Evolutionary conservation across 2,888 invertebrate genomes (phyloP).

Genomic region (Ormyrus labotus): DNA sequence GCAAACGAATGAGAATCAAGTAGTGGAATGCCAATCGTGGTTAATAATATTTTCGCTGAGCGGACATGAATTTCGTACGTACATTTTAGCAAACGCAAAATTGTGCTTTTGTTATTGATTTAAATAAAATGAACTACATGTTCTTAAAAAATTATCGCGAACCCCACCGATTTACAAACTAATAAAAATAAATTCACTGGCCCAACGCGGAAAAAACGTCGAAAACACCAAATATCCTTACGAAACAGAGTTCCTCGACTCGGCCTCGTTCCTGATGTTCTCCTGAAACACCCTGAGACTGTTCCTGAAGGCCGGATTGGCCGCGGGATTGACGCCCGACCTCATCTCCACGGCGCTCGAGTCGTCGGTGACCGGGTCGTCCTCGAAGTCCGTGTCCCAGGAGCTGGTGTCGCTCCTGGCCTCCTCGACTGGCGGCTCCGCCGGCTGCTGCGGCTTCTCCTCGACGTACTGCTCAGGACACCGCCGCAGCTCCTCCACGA

Average conservation of each 20-base stretch:
- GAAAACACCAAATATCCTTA: background rate
- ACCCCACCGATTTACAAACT: too few species aligned
- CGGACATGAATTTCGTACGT: too few species aligned
- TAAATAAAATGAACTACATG: too few species aligned
- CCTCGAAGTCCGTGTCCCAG: slow-evolving; percentile 74
- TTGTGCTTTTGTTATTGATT: too few species aligned
- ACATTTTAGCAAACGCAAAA: too few species aligned
- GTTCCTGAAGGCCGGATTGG: slow-evolving; percentile 60
- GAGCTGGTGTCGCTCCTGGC: slow-evolving; percentile 64
- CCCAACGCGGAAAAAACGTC: background rate
- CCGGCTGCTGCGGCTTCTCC: slow-evolving; percentile 50
- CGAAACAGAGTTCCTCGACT: too few species aligned
- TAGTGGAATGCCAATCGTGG: too few species aligned
- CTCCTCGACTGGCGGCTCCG: background rate
- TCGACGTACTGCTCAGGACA: slow-evolving; percentile 66
- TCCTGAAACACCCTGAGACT: slow-evolving; percentile 62
- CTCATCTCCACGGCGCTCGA: slow-evolving; percentile 29
- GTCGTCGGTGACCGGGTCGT: slow-evolving; percentile 55
- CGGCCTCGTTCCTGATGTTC: slow-evolving; percentile 52
- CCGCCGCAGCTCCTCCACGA: slow-evolving; percentile 68
- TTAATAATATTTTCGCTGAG: too few species aligned
- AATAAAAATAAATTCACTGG: too few species aligned
- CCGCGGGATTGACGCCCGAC: background rate
- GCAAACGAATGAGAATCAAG: too few species aligned
- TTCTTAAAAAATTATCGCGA: too few species aligned